Base-by-base conservation (phyloP, 1,140 invertebrate species). In the Drosophila takahashii region DNA sequence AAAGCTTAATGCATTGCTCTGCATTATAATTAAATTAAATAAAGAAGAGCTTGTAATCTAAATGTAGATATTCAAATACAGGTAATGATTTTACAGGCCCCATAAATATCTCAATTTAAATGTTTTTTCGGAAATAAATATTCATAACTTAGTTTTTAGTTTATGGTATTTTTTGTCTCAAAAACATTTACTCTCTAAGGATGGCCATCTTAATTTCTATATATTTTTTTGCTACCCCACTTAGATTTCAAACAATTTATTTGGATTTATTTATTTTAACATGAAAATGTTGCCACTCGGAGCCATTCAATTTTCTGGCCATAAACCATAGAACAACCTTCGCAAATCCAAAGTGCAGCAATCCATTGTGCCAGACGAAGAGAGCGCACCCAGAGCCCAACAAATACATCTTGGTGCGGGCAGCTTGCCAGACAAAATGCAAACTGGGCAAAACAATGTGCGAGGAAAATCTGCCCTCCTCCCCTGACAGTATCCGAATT, bases 351-450 rank as follows among this genome's bases (percentile, higher is more conserved):
- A 71, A 71, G 67, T 71, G 67, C 65, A 57, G 65, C 67, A 71
- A 70, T 71, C 65, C 27, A 71, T 71, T 71, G 64, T 71, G 51
- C 34, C 51, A 11, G 27, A 18, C 47, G 18, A n/a, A 51, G 32
- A 52, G 58, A 56, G 66, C 34, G 16, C 62, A 37, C 47, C 36
- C 65, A 65, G 41, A 67, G 41, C 36, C 64, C 44, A 60, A 45
- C 50, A 8, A 48, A 71, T 48, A 54, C 32, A 69, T 57, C 34
- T 70, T 57, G 45, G 58, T 26, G 9, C 61, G 72, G 72, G 72
- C 72, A 76, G 45, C 18, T 76, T 76, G 72, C 72, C 72, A 76
- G 72, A 37, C 65, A 41, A 71, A 71, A 57, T 70, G 67, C 51
- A 70, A 56, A 41, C 50, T 57, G 51, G 64, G 67, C 50, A 70